Base-by-base conservation (phyloP, 2,888 invertebrate genomes). In the Brassicogethes aeneus region DNA sequence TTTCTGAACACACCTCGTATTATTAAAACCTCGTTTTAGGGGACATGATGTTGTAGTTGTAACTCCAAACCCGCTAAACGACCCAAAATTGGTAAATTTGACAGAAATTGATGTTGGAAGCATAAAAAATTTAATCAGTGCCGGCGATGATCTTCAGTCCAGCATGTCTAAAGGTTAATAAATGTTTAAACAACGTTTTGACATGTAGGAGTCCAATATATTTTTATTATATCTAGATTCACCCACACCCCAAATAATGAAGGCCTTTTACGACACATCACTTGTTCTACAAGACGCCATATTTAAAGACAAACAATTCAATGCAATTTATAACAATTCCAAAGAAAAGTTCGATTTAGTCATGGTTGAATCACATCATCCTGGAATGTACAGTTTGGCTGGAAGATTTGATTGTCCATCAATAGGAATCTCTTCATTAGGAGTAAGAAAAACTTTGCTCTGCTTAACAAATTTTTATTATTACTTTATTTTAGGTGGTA, bases 11-110 rank as follows among this genome's bases (percentile, higher is more conserved):
- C 23, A 10, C 5, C 23, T 23, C 10, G 10, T 5, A 23, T 10
- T 23, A 23, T 10, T 10, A 23, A 23, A 10, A 23, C 10, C 23
- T 23, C 5, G 10, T 23, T 23, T 7, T 23, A 23, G 56, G 39
- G 64, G 64, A 3, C 64, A 64, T 40, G 35, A 60, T 40, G 59
- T 64, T 0, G 55, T 55, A 13, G 57, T 61, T 1, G 47, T 64
- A 16, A 62, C 62, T 2, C 56, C 64, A 1, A 49, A 55, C 45
- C 64, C 64, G 3, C 39, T 63, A 16, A 57, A 55, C 15, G 57
- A 62, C 37, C 43, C 52, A 1, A 36, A 42, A 1, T 44, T 64
- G 37, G 46, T 45, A 3, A 64, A 63, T 43, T 41, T 64, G 15
- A 62, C 59, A 2, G 62, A 64, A 55, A 60, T 64, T 12, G 56